A percentile compares a stretch with the other conserved stretches of the same genome.
Conservation (phyloP, 2,113 vertebrate genomes). For the Notarius lentiginosus region DNA sequence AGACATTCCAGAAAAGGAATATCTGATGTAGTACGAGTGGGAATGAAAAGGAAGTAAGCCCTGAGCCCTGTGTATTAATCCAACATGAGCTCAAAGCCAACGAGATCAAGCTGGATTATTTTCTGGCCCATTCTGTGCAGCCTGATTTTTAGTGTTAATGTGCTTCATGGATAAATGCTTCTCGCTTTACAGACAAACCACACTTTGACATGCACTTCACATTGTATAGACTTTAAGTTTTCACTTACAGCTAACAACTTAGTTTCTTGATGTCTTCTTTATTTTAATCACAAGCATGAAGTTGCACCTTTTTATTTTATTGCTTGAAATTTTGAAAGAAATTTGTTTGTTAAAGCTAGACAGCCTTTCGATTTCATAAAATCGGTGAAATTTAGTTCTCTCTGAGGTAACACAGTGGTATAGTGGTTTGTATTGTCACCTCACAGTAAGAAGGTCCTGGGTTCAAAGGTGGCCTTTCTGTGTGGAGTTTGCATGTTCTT, state of each 20-base stretch:
- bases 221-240: neutral
- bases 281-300: conserved; percentile 14
- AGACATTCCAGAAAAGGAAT: conserved; percentile 70
- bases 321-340: neutral
- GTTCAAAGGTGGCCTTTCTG: too few relatives aligned
- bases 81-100: conserved; percentile 8
- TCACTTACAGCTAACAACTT: neutral
- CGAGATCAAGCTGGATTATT: neutral
- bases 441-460: too few relatives aligned
- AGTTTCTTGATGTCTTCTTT: neutral
- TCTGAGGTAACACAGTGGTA: too few relatives aligned
- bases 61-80: neutral
- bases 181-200: neutral
- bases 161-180: neutral
- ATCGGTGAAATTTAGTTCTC: too few relatives aligned
- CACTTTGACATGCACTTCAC: neutral
- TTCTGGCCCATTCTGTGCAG: neutral
- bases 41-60: neutral
- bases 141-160: neutral
- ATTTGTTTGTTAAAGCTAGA: neutral
- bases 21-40: conserved; percentile 42
- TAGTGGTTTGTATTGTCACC: too few relatives aligned
- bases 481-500: too few relatives aligned
- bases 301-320: neutral
- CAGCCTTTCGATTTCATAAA: too few relatives aligned